phyloP scores from a whole-genome alignment of 2,797 vertebrate genomes.

The Fundulus diaphanus region DNA sequence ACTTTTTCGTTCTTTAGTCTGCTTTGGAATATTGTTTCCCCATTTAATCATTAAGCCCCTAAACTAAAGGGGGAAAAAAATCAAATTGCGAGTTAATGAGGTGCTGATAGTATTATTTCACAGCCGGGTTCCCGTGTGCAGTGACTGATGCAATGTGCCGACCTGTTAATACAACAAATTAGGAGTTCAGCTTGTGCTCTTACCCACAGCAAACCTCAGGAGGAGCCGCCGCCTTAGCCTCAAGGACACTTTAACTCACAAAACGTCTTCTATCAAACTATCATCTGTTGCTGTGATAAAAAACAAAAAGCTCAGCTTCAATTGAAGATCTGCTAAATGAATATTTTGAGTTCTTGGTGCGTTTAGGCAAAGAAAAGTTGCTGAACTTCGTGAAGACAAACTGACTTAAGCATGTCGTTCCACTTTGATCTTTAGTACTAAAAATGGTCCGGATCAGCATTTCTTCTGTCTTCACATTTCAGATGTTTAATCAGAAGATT shows the following conservation, averaged over 20 bases:
- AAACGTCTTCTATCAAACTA: not conserved
- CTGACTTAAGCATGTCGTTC: not conserved
- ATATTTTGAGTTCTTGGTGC: not conserved
- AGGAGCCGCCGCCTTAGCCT: conserved; percentile 17
- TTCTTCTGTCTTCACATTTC: not conserved
- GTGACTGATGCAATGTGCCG: conserved; percentile 34
- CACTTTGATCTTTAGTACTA: not conserved
- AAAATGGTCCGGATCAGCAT: not conserved
- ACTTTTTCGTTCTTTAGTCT: conserved; percentile 16
- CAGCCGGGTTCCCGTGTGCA: conserved; percentile 45
- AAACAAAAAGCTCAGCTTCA: not conserved
- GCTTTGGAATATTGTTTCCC: conserved; percentile 37
- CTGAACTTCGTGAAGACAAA: not conserved
- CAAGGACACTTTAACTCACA: conserved; percentile 23
- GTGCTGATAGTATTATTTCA: conserved; percentile 65
- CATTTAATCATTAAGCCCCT: conserved; percentile 34
- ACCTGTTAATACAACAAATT: conserved; percentile 62
- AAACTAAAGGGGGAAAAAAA: conserved; percentile 27
- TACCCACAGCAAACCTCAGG: conserved; percentile 12
- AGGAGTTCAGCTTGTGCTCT: conserved; percentile 20
- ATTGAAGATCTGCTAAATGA: not conserved
- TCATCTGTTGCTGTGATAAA: not conserved
- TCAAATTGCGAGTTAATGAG: conserved; percentile 62
- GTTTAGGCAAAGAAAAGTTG: not conserved
- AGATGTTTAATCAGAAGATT: not conserved